Conservation (phyloP, 2,888 invertebrate species). For the Lasioglossum marginatum region DNA sequence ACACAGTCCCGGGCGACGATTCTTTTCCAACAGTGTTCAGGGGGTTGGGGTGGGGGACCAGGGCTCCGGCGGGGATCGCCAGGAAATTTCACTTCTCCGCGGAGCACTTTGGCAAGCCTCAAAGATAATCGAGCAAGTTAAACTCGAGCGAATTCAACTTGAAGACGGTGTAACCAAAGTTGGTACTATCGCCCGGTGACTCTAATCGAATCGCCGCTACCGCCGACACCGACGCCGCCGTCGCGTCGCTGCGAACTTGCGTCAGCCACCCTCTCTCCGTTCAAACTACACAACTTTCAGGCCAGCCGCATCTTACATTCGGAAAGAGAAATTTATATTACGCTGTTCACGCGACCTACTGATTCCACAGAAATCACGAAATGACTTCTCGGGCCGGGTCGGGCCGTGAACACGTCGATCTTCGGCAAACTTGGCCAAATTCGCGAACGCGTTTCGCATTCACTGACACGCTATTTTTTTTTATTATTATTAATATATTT, state of each 20-base stretch:
- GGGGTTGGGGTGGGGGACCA: background rate
- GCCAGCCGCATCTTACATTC: slow-evolving; percentile 16
- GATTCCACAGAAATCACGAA: slow-evolving; percentile 37
- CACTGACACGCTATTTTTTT: background rate
- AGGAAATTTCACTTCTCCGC: slow-evolving; percentile 40
- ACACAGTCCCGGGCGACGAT: background rate
- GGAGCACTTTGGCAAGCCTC: slow-evolving; percentile 62
- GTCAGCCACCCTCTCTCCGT: background rate
- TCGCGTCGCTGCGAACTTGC: slow-evolving; percentile 28
- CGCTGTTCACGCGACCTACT: background rate
- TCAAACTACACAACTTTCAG: slow-evolving; percentile 44
- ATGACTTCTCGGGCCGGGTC: background rate
- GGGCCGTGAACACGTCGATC: background rate
- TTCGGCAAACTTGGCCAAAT: slow-evolving; percentile 4
- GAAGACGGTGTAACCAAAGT: slow-evolving; percentile 62
- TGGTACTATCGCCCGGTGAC: slow-evolving; percentile 51
- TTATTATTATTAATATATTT: no score
- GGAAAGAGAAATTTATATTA: slow-evolving; percentile 32
- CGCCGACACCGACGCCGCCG: background rate
- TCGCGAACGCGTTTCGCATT: slow-evolving; percentile 3
- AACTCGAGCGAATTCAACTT: slow-evolving; percentile 63
- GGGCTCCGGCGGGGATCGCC: background rate
- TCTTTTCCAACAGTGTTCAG: background rate
- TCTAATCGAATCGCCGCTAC: slow-evolving; percentile 56
- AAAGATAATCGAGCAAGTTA: slow-evolving; percentile 66